These are phyloP conservation scores for Polypterus senegalus DNA, from an alignment of 2,113 vertebrate genomes.

Conservation along the genomic window DNA sequence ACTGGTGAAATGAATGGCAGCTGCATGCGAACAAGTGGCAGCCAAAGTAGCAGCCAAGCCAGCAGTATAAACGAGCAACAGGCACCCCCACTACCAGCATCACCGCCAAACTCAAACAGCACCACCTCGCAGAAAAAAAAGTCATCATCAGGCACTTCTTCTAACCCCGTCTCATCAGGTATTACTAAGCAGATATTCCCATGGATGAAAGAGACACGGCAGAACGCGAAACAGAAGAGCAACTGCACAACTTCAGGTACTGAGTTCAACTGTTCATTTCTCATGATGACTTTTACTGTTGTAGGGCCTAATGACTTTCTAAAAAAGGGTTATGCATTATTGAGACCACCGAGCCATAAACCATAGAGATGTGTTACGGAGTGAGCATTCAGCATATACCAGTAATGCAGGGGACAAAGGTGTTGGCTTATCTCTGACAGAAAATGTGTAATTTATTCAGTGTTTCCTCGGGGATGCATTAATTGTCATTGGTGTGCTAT, in stretches of 20 bases:
- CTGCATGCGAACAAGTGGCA: slow-evolving; percentile 76
- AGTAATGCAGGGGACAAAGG: no score
- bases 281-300: no score
- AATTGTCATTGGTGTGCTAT: slow-evolving; percentile 1
- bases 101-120: slow-evolving; percentile 71
- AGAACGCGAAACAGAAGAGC: slow-evolving; percentile 90
- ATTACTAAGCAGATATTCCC: slow-evolving; percentile 96
- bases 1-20: slow-evolving; percentile 77
- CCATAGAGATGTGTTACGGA: no score
- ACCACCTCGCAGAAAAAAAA: slow-evolving; percentile 79
- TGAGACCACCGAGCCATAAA: no score
- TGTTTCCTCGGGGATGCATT: neutral
- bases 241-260: slow-evolving; percentile 78
- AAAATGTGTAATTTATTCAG: no score
- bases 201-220: slow-evolving; percentile 95
- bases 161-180: slow-evolving; percentile 55
- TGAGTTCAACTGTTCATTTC: neutral
- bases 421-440: no score
- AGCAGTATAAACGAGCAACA: slow-evolving; percentile 65
- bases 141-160: slow-evolving; percentile 55
- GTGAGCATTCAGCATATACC: no score
- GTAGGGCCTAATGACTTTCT: no score
- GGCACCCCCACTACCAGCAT: slow-evolving; percentile 67
- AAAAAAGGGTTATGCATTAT: no score
- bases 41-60: slow-evolving; percentile 60